Evolutionary conservation across 2,888 invertebrate species (phyloP).

Genomic region (Drosophila limbata): DNA sequence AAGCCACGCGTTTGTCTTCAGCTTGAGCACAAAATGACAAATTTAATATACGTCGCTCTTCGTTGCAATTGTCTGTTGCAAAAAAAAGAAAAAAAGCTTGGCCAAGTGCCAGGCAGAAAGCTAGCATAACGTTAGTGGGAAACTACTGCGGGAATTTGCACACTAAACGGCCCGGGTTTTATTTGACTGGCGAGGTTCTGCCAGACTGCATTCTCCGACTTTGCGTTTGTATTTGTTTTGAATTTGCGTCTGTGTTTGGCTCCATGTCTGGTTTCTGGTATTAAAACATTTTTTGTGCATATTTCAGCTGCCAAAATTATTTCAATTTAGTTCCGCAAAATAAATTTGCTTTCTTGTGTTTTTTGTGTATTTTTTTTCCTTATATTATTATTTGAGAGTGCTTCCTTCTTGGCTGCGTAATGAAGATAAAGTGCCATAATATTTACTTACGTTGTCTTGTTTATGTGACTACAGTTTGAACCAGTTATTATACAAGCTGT

Average conservation of each 20-base stretch:
- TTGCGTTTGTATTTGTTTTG: constrained; percentile 1
- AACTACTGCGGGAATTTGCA: constrained; percentile 23
- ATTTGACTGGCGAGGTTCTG: constrained; percentile 39
- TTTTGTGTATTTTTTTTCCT: constrained; percentile 10
- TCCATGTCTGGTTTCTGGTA: constrained; percentile 52
- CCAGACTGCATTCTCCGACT: constrained; percentile 11
- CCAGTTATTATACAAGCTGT: background rate
- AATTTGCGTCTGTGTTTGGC: constrained; percentile 20
- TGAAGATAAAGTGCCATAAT: constrained; percentile 59
- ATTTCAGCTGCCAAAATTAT: constrained; percentile 80
- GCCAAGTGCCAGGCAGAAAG: constrained; percentile 65
- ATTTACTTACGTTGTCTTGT: constrained; percentile 43
- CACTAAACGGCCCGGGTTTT: constrained; percentile 44
- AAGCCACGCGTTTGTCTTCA: constrained; percentile 34
- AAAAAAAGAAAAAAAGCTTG: constrained; percentile 38
- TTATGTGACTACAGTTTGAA: constrained; percentile 18
- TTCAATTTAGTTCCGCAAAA: constrained; percentile 82
- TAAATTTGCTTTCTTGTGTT: constrained; percentile 66
- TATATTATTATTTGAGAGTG: constrained; percentile 18
- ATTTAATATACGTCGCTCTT: constrained; percentile 74
- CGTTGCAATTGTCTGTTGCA: constrained; percentile 59
- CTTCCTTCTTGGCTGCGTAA: constrained; percentile 42
- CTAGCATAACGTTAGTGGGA: constrained; percentile 7
- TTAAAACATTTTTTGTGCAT: constrained; percentile 71
- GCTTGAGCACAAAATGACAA: constrained; percentile 69